Base-by-base conservation (phyloP, 2,888 invertebrate species). In the Stenodema calcarata region DNA sequence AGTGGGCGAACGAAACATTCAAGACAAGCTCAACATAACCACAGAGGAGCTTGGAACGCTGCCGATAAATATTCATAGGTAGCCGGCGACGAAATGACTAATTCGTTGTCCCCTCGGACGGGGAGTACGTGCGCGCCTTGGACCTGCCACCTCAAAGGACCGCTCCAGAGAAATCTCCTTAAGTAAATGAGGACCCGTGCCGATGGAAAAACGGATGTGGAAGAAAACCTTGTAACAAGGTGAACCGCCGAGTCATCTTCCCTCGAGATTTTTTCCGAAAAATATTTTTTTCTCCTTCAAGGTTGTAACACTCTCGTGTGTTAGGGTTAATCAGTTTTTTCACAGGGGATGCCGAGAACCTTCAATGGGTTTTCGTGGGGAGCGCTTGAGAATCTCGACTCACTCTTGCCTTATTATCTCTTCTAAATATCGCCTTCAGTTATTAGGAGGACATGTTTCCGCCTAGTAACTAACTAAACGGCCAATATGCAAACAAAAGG, bases 121-220 rank as follows among this genome's bases (percentile, higher is more conserved):
- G 27, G 23, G 27, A 62, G 62, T 62, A 62, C 62, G 62, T 62
- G 62, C 75, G 75, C 75, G 75, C 75, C 75, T 35, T n/a, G 75
- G 75, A 12, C 42, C 14, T 35, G 16, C n/a, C 42, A 75, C 80
- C 30, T 54, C 80, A 62, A 78, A 80, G 80, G 54, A 16, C 41
- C 78, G 78, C 35, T 18, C 23, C 50, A 54, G 54, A 47, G 82
- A 82, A 82, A 70, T 70, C 41, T 70, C 82, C 70, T 82, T 84
- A 73, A 75, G 84, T 84, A 84, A 80, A 84, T 73, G 84, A 84
- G 84, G 47, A 44, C 73, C 84, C 73, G 70, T 84, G 84, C 84
- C 84, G 35, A 75, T 73, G 73, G 84, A 73, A 84, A 84, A 84
- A 70, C 73, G 73, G 82, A 62, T 70, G 82, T 70, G n/a, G 35